phyloP scores from a whole-genome alignment of 2,797 vertebrate species.

The Oreonectes daqikongensis region DNA sequence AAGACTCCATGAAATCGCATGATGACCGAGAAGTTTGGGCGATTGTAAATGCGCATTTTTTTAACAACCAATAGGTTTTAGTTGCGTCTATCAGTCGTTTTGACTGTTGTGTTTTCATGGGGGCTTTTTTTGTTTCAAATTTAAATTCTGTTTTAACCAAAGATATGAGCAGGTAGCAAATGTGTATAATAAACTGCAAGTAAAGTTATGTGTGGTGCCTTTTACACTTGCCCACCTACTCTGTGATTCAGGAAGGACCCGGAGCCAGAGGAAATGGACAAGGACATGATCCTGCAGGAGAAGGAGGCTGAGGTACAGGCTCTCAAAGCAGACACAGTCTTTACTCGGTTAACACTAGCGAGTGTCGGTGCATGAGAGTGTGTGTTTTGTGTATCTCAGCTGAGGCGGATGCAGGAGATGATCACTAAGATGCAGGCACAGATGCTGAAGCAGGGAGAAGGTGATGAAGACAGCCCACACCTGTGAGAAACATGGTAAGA shows the following conservation, averaged over 20 bases:
- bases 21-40: neutral
- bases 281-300: slow-evolving; percentile 96
- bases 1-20: neutral
- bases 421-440: slow-evolving; percentile 96
- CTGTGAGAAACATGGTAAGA: slow-evolving; percentile 66
- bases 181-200: neutral
- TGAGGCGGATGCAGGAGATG: slow-evolving; percentile 99
- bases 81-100: no score
- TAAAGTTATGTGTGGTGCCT: neutral
- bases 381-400: slow-evolving; percentile 67
- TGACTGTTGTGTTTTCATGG: no score
- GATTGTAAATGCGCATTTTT: no score
- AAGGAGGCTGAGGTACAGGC: slow-evolving; percentile 95
- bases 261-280: slow-evolving; percentile 94
- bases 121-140: no score
- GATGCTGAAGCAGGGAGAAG: slow-evolving; percentile 94
- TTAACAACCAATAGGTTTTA: no score
- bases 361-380: neutral
- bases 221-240: slow-evolving; percentile 5
- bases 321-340: neutral
- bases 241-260: slow-evolving; percentile 81
- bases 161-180: no score
- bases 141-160: neutral
- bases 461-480: slow-evolving; percentile 75
- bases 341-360: neutral